Conservation (phyloP, 2,888 invertebrate species). For the Octodonta nipae region DNA sequence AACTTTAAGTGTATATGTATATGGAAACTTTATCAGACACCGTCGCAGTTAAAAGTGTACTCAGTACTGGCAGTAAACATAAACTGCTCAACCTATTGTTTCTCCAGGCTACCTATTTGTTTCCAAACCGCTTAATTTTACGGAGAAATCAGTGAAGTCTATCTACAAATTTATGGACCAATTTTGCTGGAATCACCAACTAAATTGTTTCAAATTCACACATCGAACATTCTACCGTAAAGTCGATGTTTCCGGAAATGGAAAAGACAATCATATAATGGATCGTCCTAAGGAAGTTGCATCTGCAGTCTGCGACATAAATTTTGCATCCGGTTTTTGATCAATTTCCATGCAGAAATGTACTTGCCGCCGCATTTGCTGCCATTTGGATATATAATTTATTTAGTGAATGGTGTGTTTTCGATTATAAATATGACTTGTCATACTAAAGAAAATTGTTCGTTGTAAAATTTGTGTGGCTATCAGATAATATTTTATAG, state of each 20-base stretch:
- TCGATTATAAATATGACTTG: no score
- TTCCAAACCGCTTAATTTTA: constrained; percentile 5
- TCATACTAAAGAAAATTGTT: no score
- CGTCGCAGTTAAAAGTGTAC: no score
- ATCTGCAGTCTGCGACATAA: constrained; percentile 6
- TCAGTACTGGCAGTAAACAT: no score
- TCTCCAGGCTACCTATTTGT: no score
- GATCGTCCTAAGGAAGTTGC: constrained; percentile 5
- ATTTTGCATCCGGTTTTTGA: constrained; percentile 7
- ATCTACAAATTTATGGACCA: constrained; percentile 4
- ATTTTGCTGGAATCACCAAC: constrained; percentile 2
- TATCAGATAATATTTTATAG: no score
- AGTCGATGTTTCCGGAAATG: constrained; percentile 7
- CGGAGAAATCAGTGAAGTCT: constrained; percentile 2
- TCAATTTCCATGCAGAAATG: constrained; percentile 6
- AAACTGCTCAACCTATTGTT: no score
- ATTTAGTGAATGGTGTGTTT: no score
- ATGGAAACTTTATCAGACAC: no score
- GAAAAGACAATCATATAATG: constrained; percentile 7
- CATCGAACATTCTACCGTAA: constrained; percentile 5
- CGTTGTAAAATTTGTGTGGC: no score
- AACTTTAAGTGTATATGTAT: no score
- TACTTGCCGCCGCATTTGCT: background rate
- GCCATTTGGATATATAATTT: no score
- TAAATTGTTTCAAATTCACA: constrained; percentile 6